Evolutionary conservation across 2,888 invertebrate genomes (phyloP).

Genomic region (Melanargia galathea): DNA sequence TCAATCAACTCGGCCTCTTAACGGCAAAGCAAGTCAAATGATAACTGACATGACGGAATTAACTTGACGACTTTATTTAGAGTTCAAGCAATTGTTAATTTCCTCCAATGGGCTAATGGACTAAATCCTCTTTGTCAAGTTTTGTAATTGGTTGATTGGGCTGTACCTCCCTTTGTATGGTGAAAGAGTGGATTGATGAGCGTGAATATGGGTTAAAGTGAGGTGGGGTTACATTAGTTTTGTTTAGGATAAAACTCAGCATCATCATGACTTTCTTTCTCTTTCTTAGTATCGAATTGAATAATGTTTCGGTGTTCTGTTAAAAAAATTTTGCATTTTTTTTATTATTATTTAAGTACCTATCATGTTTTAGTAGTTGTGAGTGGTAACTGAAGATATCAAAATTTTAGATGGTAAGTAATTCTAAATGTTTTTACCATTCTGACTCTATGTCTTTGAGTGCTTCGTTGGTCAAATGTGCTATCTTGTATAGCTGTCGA

Average conservation of each 20-base stretch:
- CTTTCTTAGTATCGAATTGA: neutral
- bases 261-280: neutral
- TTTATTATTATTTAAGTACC: no score
- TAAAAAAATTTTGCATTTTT: no score
- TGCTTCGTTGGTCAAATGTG: no score
- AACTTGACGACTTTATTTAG: constrained; percentile 77
- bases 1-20: constrained; percentile 62
- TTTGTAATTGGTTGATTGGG: constrained; percentile 64
- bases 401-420: no score
- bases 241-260: neutral
- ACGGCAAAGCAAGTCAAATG: constrained; percentile 60
- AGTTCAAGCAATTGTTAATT: constrained; percentile 80
- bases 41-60: constrained; percentile 78
- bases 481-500: no score
- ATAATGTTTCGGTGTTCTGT: neutral
- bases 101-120: constrained; percentile 79
- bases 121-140: constrained; percentile 73
- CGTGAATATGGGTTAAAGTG: constrained; percentile 32
- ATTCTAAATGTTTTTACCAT: no score
- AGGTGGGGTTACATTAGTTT: constrained; percentile 21
- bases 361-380: no score
- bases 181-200: constrained; percentile 42
- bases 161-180: constrained; percentile 38
- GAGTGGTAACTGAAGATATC: no score
- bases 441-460: no score